Evolutionary conservation across 2,888 invertebrate species (phyloP), one percentile per base, ranked within the genome.

Genomic region (Podabrus alpinus): DNA sequence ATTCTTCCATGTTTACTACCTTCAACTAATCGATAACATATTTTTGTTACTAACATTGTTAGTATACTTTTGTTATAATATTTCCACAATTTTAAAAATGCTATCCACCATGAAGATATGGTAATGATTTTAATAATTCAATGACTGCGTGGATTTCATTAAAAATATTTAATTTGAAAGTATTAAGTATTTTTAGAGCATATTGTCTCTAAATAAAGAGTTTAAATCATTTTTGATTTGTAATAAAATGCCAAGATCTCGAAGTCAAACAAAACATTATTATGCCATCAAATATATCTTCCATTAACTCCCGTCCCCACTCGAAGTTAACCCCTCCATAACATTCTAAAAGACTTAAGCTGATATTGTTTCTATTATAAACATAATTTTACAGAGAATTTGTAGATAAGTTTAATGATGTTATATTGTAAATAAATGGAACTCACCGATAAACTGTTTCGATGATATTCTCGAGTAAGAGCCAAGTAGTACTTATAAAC

Each of bases 401-500:
- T 45, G 7, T n/a, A 29, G 9, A 68, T 45, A 68, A 16, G 15
- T 11, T 69, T 59, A 60, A 60, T 9, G 29, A 29, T 15, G 45
- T n/a, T n/a, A 24, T 60, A 60, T 60, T 69, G n/a, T 60, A 29
- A 59, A 72, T 13, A 17, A 59, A 16, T 25, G 45, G 45, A 21
- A 81, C 86, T 86, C 83, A 87, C 87, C 87, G 85, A 84, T 17
- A 87, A 79, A 78, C 87, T 87, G 79, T 87, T 87, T 76, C 87
- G 81, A 16, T 87, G 82, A 80, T 87, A 88, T 73, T 85, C 86
- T 77, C 85, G 82, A 25, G 86, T 87, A 73, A 86, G 80, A 68
- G 90, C 90, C 82, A 91, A 88, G 85, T 92, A 92, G 86, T 92
- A 92, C 84, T 92, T 91, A 86, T 91, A 91, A 83, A 92, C 91